These are phyloP conservation scores for Bombus soroeensis DNA, from an alignment of 1,140 invertebrate genomes.

Conservation along the genomic window DNA sequence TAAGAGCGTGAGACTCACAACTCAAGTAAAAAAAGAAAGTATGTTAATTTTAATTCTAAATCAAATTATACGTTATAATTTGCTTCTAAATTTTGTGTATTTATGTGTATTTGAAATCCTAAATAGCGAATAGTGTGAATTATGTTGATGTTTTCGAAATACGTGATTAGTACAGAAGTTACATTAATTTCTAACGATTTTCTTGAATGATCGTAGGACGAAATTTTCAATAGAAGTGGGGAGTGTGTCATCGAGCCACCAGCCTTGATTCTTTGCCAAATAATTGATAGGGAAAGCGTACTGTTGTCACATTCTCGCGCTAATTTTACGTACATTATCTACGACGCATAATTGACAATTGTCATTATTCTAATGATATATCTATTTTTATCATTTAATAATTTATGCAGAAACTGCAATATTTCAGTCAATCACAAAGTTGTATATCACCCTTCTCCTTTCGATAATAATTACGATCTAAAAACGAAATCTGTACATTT, in stretches of 20 bases:
- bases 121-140: neutral
- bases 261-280: constrained; percentile 81
- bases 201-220: constrained; percentile 66
- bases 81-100: neutral
- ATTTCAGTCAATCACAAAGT: neutral
- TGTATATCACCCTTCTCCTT: neutral
- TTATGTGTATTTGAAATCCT: no score
- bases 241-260: constrained; percentile 75
- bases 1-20: neutral
- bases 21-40: neutral
- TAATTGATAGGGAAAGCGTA: constrained; percentile 77
- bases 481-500: neutral
- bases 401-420: neutral
- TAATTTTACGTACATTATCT: constrained; percentile 65
- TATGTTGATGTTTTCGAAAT: neutral
- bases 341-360: constrained; percentile 62
- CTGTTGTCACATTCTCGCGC: constrained; percentile 62
- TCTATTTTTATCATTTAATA: neutral
- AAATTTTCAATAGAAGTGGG: constrained; percentile 34
- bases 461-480: neutral
- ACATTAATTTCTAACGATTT: constrained; percentile 16
- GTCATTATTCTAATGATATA: constrained; percentile 53
- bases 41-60: neutral
- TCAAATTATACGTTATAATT: neutral
- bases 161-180: neutral